phyloP scores from a whole-genome alignment of 2,888 invertebrate species.

The Eubasilissa splendida region DNA sequence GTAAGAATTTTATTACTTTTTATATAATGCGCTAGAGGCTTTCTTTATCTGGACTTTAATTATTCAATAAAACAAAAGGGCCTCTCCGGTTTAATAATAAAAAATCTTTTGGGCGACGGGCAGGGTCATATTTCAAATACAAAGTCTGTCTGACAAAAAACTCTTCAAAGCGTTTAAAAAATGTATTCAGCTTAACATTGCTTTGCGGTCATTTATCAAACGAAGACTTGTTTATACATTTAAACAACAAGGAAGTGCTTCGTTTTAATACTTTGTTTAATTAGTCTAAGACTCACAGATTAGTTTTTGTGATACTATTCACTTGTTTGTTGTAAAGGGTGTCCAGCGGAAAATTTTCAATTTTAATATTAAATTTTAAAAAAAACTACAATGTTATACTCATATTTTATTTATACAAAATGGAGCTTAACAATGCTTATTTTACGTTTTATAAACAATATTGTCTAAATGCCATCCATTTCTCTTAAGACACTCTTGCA shows the following conservation, averaged over 20 bases:
- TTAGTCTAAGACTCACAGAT: constrained; percentile 25
- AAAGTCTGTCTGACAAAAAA: constrained; percentile 12
- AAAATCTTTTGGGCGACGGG: constrained; percentile 16
- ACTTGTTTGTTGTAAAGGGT: too few species aligned
- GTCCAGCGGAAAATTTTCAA: too few species aligned
- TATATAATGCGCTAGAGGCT: constrained; percentile 8
- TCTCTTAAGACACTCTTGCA: too few species aligned
- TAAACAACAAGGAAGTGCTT: constrained; percentile 28
- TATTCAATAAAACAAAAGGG: constrained; percentile 34
- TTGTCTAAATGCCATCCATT: too few species aligned
- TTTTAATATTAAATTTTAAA: too few species aligned
- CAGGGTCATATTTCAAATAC: constrained; percentile 19
- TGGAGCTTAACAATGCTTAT: too few species aligned
- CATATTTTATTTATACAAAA: too few species aligned
- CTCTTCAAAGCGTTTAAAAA: constrained; percentile 37
- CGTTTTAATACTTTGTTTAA: constrained; percentile 36
- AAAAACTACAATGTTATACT: too few species aligned
- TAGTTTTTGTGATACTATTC: neutral
- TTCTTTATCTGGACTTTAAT: constrained; percentile 33
- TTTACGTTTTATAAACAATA: too few species aligned
- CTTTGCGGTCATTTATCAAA: constrained; percentile 40
- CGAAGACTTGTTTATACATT: constrained; percentile 21
- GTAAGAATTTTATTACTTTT: constrained; percentile 20
- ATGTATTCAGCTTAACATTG: constrained; percentile 38
- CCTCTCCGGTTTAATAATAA: constrained; percentile 15